These are phyloP conservation scores for Vireo altiloquus DNA, from an alignment of 2,113 vertebrate species.

Conservation along the genomic window DNA sequence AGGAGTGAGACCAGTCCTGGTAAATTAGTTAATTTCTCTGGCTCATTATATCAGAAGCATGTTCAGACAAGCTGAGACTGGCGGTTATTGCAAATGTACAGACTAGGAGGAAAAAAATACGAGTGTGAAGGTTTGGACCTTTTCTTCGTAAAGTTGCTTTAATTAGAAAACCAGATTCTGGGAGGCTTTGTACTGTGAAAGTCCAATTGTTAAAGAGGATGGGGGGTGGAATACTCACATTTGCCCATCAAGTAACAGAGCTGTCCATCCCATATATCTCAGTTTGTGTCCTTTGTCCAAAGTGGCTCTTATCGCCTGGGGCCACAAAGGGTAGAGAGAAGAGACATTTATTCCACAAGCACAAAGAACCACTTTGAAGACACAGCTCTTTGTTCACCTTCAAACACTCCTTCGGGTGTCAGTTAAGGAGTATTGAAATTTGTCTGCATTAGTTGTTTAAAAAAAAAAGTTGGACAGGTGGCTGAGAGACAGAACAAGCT, in stretches of 20 bases:
- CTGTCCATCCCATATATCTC: background rate
- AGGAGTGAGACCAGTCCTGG: background rate
- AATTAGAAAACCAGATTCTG: constrained; percentile 48
- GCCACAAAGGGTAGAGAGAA: background rate
- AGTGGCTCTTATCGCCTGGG: background rate
- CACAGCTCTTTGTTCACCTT: background rate
- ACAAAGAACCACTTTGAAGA: constrained; percentile 43
- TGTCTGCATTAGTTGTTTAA: background rate
- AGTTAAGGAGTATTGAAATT: constrained; percentile 29
- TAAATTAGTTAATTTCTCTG: constrained; percentile 41
- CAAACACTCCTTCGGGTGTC: background rate
- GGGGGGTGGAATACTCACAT: background rate
- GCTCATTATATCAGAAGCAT: background rate
- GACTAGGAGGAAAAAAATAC: background rate
- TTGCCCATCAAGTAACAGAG: background rate
- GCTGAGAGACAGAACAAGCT: background rate
- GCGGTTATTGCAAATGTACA: background rate
- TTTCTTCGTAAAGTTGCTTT: constrained; percentile 1
- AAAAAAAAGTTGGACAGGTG: background rate
- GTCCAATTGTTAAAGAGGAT: background rate
- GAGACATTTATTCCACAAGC: background rate
- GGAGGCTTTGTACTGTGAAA: background rate
- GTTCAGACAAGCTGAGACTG: constrained; percentile 1
- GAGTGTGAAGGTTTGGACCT: background rate
- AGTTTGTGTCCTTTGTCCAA: background rate